These are phyloP conservation scores for Aplysia californica DNA, from an alignment of 1,140 invertebrate species.

Conservation along the genomic window DNA sequence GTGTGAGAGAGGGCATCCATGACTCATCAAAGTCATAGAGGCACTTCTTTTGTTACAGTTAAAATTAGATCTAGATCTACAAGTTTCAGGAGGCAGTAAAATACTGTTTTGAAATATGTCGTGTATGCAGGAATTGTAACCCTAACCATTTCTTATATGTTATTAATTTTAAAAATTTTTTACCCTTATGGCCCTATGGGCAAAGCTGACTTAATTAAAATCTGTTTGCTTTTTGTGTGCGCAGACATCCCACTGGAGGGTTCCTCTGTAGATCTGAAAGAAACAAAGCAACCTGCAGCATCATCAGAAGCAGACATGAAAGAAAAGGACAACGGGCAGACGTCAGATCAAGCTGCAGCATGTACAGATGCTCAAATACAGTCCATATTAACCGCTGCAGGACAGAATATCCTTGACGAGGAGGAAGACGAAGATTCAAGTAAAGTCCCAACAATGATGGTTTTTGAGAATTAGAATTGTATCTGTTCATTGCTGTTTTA, in stretches of 20 bases:
- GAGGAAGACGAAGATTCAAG: conserved; percentile 15
- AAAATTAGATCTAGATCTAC: not conserved
- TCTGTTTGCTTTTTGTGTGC: not conserved
- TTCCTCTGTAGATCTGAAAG: not conserved
- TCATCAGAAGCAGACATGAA: not conserved
- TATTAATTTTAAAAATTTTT: too few relatives aligned
- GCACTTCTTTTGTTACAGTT: too few relatives aligned
- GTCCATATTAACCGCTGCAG: conserved; percentile 25
- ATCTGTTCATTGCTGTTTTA: not conserved
- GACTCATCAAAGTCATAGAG: too few relatives aligned
- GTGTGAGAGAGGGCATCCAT: too few relatives aligned
- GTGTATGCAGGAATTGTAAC: not conserved
- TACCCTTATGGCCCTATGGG: too few relatives aligned
- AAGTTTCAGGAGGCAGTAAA: not conserved
- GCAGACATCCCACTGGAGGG: conserved; percentile 20
- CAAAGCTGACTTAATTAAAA: too few relatives aligned
- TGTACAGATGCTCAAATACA: conserved; percentile 26
- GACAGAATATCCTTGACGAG: conserved; percentile 1
- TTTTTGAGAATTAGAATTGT: not conserved
- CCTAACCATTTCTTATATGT: not conserved
- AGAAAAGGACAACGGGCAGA: not conserved
- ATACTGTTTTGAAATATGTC: not conserved
- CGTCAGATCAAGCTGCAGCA: not conserved
- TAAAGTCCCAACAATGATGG: not conserved
- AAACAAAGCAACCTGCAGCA: not conserved